Evolutionary conservation across 2,113 vertebrate genomes (phyloP).

Genomic region (Corythornis madagascariensis): DNA sequence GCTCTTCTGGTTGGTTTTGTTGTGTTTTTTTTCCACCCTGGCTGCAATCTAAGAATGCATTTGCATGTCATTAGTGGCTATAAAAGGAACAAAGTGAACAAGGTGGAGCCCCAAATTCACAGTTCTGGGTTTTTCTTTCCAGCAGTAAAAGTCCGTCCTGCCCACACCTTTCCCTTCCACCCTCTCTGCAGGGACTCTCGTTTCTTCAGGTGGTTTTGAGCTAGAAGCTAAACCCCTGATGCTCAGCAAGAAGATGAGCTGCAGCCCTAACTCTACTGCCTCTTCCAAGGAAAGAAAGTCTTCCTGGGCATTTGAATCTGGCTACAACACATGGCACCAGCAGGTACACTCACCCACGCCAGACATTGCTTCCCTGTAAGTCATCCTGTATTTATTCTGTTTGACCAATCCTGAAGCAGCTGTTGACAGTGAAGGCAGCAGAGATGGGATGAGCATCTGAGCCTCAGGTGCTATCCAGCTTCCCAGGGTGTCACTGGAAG

Average conservation of each 20-base stretch:
- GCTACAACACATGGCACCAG: neutral
- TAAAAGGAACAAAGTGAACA: neutral
- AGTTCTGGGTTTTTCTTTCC: neutral
- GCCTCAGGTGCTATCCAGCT: neutral
- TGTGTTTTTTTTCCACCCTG: constrained; percentile 42
- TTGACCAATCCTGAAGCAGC: neutral
- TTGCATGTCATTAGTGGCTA: constrained; percentile 21
- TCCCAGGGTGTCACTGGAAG: neutral
- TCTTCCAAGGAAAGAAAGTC: neutral
- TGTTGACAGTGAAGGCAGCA: accelerated
- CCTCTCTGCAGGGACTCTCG: neutral
- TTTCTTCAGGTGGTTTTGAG: neutral
- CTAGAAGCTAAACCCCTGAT: neutral
- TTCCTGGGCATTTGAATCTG: neutral
- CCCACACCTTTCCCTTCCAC: constrained; percentile 30
- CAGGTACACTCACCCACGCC: neutral
- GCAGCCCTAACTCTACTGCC: neutral
- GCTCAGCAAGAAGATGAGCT: accelerated
- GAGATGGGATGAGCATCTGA: accelerated
- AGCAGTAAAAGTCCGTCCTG: constrained; percentile 17
- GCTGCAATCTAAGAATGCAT: constrained; percentile 65
- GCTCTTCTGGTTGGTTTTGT: neutral
- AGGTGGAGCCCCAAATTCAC: neutral
- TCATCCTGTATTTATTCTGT: accelerated
- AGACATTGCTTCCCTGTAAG: neutral